Evolutionary conservation across 2,888 invertebrate genomes (phyloP), one percentile per base, ranked within the genome.

Genomic region (Priapulus caudatus): DNA sequence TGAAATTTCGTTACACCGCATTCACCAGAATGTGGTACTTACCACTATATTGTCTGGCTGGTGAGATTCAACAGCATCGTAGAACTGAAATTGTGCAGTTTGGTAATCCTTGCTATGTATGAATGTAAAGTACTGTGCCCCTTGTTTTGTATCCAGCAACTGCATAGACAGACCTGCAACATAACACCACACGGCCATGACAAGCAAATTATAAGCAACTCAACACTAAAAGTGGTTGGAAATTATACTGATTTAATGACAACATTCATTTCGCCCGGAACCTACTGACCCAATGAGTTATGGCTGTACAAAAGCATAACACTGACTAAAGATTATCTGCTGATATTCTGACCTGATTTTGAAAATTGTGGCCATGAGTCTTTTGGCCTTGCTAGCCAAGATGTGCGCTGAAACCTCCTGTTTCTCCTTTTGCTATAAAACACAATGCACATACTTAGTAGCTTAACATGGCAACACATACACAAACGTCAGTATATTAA

Each of bases 1-100:
- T n/a, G n/a, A n/a, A n/a, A n/a, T n/a, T n/a, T n/a, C n/a, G n/a
- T n/a, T n/a, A n/a, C n/a, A n/a, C n/a, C n/a, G n/a, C n/a, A n/a
- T n/a, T n/a, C n/a, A n/a, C n/a, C n/a, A n/a, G n/a, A 53, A 21
- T n/a, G 50, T n/a, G 44, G 47, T 23, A 66, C 74, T 69, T 66
- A 80, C 83, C 59, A 84, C 79, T 59, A 88, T 80, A 66, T 82
- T 82, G 62, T 86, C 82, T 0, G 85, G 84, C 69, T 86, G 80
- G 48, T 82, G 75, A 59, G 82, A 82, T 65, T 86, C 84, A 2
- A 87, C 83, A 24, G 86, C 86, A 57, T 81, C 78, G 48, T 84
- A 73, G 70, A 88, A 88, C 67, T 78, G 77, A 60, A 78, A 77
- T 69, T 88, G 86, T 19, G 83, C 74, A 62, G 81, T 77, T 64